Evolutionary conservation across 2,888 invertebrate species (phyloP).

Genomic region (Lasioglossum calceatum): DNA sequence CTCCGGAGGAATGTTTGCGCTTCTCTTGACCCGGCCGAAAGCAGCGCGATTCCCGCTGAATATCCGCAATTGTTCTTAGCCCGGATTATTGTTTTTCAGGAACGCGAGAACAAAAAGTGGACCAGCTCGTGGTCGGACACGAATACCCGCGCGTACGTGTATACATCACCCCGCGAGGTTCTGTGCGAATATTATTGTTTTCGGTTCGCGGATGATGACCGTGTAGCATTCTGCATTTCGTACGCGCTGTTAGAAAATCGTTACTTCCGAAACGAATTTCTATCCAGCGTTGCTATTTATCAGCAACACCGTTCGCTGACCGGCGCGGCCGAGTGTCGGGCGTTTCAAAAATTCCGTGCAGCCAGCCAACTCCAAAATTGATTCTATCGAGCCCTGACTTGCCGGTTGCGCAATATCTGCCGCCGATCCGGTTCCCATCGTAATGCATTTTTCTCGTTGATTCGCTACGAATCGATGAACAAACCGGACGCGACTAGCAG

Average conservation of each 20-base stretch:
- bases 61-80: constrained; percentile 41
- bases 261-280: constrained; percentile 16
- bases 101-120: constrained; percentile 43
- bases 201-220: constrained; percentile 20
- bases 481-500: background rate
- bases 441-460: background rate
- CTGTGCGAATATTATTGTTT: constrained; percentile 38
- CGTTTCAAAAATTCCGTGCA: constrained; percentile 11
- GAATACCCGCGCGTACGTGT: background rate
- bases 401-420: background rate
- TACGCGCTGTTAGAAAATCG: background rate
- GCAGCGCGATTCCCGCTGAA: constrained; percentile 39
- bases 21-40: constrained; percentile 47
- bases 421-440: constrained; percentile 4
- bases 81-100: constrained; percentile 35
- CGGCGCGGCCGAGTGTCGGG: background rate
- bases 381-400: background rate
- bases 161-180: background rate
- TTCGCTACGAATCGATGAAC: background rate
- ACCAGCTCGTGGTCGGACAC: constrained; percentile 14
- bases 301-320: background rate
- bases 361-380: constrained; percentile 5
- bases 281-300: constrained; percentile 7
- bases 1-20: constrained; percentile 31
- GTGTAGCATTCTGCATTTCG: constrained; percentile 1